A percentile compares a stretch with the other conserved stretches of the same genome.
Conservation (phyloP, 2,797 vertebrate genomes). For the Amblyopsis hoosieri region DNA sequence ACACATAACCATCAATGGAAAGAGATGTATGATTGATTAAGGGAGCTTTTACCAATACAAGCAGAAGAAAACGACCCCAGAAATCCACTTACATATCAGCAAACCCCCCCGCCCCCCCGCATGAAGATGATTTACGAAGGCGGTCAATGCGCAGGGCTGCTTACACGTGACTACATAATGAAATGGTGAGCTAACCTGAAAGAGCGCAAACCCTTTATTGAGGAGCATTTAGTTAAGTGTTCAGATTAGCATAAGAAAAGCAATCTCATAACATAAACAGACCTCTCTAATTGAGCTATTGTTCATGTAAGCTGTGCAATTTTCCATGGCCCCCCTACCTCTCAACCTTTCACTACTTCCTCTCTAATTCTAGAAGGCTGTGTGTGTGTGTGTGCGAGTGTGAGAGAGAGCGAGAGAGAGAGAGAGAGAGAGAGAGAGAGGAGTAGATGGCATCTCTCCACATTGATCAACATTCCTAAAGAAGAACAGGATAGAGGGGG, state of each 20-base stretch:
- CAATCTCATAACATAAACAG: slow-evolving; percentile 65
- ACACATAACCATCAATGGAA: slow-evolving; percentile 30
- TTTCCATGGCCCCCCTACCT: slow-evolving; percentile 37
- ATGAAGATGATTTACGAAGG: slow-evolving; percentile 62
- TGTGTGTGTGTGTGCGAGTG: slow-evolving; percentile 6
- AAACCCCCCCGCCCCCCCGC: slow-evolving; percentile 42
- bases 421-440: background rate
- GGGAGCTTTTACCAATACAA: slow-evolving; percentile 60
- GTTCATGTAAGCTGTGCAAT: slow-evolving; percentile 64
- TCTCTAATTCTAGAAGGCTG: slow-evolving; percentile 27
- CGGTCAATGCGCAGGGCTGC: slow-evolving; percentile 44
- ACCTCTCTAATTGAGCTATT: slow-evolving; percentile 70
- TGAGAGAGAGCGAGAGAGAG: no score
- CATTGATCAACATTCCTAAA: slow-evolving; percentile 65
- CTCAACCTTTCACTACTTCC: slow-evolving; percentile 10
- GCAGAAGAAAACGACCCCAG: slow-evolving; percentile 43
- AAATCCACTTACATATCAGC: slow-evolving; percentile 65
- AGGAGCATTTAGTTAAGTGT: slow-evolving; percentile 69
- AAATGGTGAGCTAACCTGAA: slow-evolving; percentile 61
- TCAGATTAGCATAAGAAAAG: slow-evolving; percentile 73
- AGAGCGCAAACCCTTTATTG: slow-evolving; percentile 39
- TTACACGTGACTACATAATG: slow-evolving; percentile 60
- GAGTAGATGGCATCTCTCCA: slow-evolving; percentile 43
- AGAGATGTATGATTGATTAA: slow-evolving; percentile 59
- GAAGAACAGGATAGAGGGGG: slow-evolving; percentile 57